phyloP scores from a whole-genome alignment of 2,888 invertebrate genomes.

The Drosophila rubida region DNA sequence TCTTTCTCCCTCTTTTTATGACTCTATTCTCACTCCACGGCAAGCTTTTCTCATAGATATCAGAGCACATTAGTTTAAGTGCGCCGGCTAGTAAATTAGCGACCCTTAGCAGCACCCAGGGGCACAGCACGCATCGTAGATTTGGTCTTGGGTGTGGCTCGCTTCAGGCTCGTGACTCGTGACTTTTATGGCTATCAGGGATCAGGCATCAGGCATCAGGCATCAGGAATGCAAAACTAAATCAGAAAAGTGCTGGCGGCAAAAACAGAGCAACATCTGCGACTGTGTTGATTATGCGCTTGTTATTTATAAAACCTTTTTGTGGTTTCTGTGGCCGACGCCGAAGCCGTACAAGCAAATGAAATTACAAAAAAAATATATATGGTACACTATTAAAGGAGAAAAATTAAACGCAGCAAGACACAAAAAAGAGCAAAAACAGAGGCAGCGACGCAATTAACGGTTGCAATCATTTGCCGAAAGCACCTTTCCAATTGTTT shows the following conservation, averaged over 20 bases:
- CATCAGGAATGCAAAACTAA: slow-evolving; percentile 40
- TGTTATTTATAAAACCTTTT: slow-evolving; percentile 51
- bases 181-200: slow-evolving; percentile 49
- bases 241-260: slow-evolving; percentile 36
- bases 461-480: slow-evolving; percentile 46
- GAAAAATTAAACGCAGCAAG: slow-evolving; percentile 9
- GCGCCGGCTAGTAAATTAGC: slow-evolving; percentile 8
- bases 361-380: slow-evolving; percentile 39
- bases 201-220: too few relatives aligned
- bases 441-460: slow-evolving; percentile 14
- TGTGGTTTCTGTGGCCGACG: slow-evolving; percentile 42
- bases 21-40: not conserved
- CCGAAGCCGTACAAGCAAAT: slow-evolving; percentile 54
- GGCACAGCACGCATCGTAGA: not conserved
- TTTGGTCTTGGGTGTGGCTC: not conserved
- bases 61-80: slow-evolving; percentile 5
- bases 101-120: slow-evolving; percentile 11
- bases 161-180: slow-evolving; percentile 10
- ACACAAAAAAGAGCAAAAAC: not conserved
- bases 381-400: not conserved
- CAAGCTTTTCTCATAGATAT: slow-evolving; percentile 8
- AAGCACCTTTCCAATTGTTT: slow-evolving; percentile 74
- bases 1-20: not conserved
- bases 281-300: slow-evolving; percentile 31
- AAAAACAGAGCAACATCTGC: slow-evolving; percentile 19